Conservation (phyloP, 2,888 invertebrate species). For the Aproaerema taeniolella region DNA sequence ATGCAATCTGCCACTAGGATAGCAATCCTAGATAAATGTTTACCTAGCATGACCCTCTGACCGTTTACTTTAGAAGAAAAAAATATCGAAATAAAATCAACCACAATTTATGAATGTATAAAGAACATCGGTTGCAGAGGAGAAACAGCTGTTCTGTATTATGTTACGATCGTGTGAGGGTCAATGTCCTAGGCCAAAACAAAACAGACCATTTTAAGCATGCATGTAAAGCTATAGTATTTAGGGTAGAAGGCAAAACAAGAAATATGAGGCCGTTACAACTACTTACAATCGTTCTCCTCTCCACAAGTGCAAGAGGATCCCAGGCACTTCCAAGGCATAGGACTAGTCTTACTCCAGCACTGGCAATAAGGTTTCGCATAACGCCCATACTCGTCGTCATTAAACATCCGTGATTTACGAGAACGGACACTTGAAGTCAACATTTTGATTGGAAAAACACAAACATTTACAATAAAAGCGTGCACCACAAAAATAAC, state of each 20-base stretch:
- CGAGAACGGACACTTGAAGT: slow-evolving; percentile 13
- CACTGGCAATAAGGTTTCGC: slow-evolving; percentile 58
- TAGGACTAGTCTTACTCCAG: slow-evolving; percentile 40
- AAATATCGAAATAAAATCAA: no score
- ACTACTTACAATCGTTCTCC: slow-evolving; percentile 57
- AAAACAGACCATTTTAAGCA: neutral
- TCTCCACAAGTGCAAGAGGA: slow-evolving; percentile 73
- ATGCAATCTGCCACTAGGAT: no score
- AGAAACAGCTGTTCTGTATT: neutral
- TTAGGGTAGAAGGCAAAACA: no score
- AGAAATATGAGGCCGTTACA: no score
- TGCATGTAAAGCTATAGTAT: no score
- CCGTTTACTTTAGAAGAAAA: no score
- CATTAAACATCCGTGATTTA: slow-evolving; percentile 16
- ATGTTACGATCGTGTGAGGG: neutral
- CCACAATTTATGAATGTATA: no score
- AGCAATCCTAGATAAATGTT: no score
- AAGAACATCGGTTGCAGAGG: no score
- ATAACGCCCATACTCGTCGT: slow-evolving; percentile 20
- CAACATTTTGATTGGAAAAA: slow-evolving; percentile 18
- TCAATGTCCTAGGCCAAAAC: slow-evolving; percentile 1
- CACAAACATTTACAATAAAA: slow-evolving; percentile 3
- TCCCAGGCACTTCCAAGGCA: slow-evolving; percentile 40
- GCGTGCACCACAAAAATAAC: slow-evolving; percentile 6
- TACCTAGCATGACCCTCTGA: no score